Evolutionary conservation across 2,797 vertebrate genomes (phyloP).

Genomic region (Pseudotriccus pelzelni): DNA sequence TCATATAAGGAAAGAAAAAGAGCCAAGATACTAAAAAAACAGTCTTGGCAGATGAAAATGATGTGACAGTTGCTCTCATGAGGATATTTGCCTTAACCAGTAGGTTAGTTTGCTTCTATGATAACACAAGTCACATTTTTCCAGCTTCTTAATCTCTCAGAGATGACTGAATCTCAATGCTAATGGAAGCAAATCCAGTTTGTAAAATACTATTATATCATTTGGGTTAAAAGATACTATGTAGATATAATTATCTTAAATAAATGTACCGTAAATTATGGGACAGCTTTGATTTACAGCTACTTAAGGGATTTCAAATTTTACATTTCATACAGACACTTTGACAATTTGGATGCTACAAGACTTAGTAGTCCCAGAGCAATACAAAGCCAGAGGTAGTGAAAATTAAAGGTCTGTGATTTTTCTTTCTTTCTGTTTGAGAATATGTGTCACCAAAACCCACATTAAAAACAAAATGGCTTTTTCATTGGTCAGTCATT

Average conservation of each 20-base stretch:
- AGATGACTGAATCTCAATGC: neutral
- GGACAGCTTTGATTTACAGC: neutral
- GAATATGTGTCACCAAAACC: neutral
- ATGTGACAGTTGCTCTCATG: neutral
- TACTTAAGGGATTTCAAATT: neutral
- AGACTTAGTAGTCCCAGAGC: neutral
- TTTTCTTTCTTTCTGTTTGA: neutral
- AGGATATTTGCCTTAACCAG: neutral
- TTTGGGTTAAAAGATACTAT: neutral
- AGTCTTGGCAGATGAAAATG: neutral
- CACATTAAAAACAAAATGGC: conserved; percentile 6
- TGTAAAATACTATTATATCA: neutral
- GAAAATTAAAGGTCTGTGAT: neutral
- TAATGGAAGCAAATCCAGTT: neutral
- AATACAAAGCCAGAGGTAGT: neutral
- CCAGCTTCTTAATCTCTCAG: neutral
- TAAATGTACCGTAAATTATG: neutral
- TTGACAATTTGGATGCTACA: neutral
- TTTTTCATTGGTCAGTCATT: conserved; percentile 37
- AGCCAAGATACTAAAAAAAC: neutral
- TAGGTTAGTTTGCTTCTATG: neutral
- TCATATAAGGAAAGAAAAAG: neutral
- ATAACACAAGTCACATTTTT: neutral
- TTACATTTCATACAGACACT: neutral
- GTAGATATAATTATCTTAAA: neutral